Percentiles rank a stretch among this genome's conserved stretches.
These are phyloP conservation scores for Dinoponera quadriceps DNA, from an alignment of 1,140 invertebrate genomes.

Conservation along the genomic window DNA sequence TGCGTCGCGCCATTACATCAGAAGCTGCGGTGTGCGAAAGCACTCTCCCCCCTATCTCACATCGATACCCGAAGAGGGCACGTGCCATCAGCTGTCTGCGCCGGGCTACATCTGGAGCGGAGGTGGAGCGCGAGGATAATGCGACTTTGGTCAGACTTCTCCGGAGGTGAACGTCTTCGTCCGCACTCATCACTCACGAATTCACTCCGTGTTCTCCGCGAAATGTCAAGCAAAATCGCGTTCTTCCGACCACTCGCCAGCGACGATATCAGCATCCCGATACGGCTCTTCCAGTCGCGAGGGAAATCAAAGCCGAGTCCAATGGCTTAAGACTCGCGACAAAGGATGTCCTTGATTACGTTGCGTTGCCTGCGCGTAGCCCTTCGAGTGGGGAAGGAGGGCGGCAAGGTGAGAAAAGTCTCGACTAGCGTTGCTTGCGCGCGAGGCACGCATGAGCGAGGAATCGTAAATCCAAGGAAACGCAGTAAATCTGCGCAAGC, in stretches of 20 bases:
- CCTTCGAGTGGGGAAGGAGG: background rate
- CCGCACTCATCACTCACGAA: background rate
- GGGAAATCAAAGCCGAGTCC: background rate
- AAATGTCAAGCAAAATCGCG: background rate
- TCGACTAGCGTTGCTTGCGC: too few relatives aligned
- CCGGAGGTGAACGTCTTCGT: constrained; percentile 33
- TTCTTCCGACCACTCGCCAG: background rate
- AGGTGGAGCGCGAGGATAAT: constrained; percentile 70
- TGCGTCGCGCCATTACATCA: constrained; percentile 74
- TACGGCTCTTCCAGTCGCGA: background rate
- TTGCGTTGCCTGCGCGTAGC: background rate
- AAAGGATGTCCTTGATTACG: constrained; percentile 29
- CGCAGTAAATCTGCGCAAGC: constrained; percentile 74
- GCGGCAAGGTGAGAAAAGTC: constrained; percentile 53
- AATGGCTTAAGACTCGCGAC: constrained; percentile 27
- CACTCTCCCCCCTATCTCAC: constrained; percentile 60
- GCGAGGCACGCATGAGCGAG: constrained; percentile 55
- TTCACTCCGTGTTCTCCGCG: background rate
- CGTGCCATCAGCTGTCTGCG: constrained; percentile 84
- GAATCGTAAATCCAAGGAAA: constrained; percentile 78
- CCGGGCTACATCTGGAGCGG: constrained; percentile 80
- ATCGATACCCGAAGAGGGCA: constrained; percentile 79
- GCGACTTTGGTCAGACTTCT: constrained; percentile 61
- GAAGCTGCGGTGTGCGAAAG: constrained; percentile 70
- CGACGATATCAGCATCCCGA: background rate